These are phyloP conservation scores for Adelognathus sp. DNA, from an alignment of 2,888 invertebrate species.

Conservation along the genomic window DNA sequence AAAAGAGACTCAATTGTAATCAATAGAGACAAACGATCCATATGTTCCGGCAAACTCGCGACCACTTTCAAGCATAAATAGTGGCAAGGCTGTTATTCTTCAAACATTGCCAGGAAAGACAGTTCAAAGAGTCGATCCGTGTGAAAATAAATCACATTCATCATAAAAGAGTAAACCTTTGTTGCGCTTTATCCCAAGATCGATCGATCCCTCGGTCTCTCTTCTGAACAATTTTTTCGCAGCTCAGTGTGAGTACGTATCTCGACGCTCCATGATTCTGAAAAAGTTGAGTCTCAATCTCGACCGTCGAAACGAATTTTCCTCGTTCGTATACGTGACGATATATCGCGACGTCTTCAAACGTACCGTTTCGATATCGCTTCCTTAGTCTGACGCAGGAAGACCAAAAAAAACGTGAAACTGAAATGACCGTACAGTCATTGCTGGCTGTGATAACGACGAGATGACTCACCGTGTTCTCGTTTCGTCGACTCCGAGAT, in stretches of 20 bases:
- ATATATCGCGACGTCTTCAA: not conserved
- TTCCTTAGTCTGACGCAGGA: not conserved
- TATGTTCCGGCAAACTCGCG: too few relatives aligned
- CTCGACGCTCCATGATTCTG: not conserved
- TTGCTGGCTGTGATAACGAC: not conserved
- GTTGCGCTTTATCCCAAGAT: not conserved
- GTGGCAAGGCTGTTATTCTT: too few relatives aligned
- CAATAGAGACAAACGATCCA: too few relatives aligned
- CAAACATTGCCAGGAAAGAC: too few relatives aligned
- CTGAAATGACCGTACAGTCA: not conserved
- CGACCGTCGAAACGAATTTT: slow-evolving; percentile 1
- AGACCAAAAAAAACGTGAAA: not conserved
- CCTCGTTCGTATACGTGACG: not conserved
- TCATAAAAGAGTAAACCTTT: not conserved
- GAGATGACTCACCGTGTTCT: slow-evolving; percentile 13
- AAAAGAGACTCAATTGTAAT: too few relatives aligned
- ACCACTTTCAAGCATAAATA: too few relatives aligned
- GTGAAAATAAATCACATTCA: not conserved
- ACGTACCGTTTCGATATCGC: not conserved
- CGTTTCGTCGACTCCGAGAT: slow-evolving; percentile 8
- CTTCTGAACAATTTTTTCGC: not conserved
- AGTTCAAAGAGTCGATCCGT: not conserved
- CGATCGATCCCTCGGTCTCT: not conserved
- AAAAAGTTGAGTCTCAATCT: slow-evolving; percentile 18
- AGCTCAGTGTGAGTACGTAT: not conserved